These are phyloP conservation scores for Caradrina kadenii DNA, from an alignment of 2,888 invertebrate species.

Conservation along the genomic window DNA sequence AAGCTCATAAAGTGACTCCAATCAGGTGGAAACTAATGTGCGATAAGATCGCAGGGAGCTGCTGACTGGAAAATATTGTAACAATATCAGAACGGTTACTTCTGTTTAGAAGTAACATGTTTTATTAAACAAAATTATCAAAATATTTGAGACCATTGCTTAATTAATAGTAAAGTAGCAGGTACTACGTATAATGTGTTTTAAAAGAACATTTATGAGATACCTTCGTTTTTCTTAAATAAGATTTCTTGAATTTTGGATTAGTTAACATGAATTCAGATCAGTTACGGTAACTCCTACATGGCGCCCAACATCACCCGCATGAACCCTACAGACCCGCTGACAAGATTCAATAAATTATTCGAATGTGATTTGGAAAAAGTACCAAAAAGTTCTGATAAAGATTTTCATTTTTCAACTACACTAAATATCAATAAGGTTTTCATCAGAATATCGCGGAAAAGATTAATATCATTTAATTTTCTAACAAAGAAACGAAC, in stretches of 20 bases:
- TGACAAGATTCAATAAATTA: slow-evolving; percentile 16
- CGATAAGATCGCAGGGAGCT: slow-evolving; percentile 30
- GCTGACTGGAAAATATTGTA: slow-evolving; percentile 41
- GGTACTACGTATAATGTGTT: not conserved
- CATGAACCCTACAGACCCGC: slow-evolving; percentile 12
- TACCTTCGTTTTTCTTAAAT: not conserved
- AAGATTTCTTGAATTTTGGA: not conserved
- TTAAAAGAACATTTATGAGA: not conserved
- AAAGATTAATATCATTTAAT: slow-evolving; percentile 1
- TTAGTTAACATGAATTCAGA: not conserved
- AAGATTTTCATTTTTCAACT: not conserved
- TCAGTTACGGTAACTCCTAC: too few species aligned
- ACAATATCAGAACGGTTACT: slow-evolving; percentile 26
- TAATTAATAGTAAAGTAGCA: too few species aligned
- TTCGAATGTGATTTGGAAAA: slow-evolving; percentile 6
- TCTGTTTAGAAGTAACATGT: too few species aligned
- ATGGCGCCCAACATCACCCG: not conserved
- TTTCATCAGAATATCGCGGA: not conserved
- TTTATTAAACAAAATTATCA: too few species aligned
- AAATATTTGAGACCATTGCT: too few species aligned
- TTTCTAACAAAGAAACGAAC: slow-evolving; percentile 14
- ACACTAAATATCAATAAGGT: not conserved
- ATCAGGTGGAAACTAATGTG: slow-evolving; percentile 49
- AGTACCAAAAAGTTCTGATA: not conserved
- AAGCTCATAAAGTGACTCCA: slow-evolving; percentile 51